Evolutionary conservation across 2,113 vertebrate genomes (phyloP), one percentile per base, ranked within the genome.

Genomic region (Petrocephalus zakoni): DNA sequence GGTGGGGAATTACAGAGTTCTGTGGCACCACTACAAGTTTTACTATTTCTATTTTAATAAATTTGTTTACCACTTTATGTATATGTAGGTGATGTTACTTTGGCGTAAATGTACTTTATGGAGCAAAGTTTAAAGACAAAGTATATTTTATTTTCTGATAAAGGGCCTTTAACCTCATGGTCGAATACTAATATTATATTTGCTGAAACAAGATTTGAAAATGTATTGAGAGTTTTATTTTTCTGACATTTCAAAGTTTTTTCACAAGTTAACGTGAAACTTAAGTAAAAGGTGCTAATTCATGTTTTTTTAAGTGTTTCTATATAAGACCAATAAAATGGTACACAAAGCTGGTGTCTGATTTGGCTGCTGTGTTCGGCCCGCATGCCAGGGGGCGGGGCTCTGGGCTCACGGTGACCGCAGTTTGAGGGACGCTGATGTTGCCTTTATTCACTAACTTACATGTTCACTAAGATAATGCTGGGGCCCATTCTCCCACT

Each of bases 221-320:
- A 97, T 98, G 97, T 99, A 99, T 98, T 96, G 97, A 99, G 98
- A 99, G 97, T 99, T 99, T 98, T 99, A 99, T 99, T 99, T 99
- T 99, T 99, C 97, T 98, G 98, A 99, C 97, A 97, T 98, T 98
- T 98, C 51, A 97, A 98, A 99, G 97, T 46, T 98, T 98, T 97
- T 98, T 99, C 97, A 98, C 97, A 97, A 83, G 97, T 97, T 61
- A 98, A 98, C 96, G 96, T 97, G 97, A 98, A 97, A 97, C 96
- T 97, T 98, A 97, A 97, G 97, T 98, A 97, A 98, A 78, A 97
- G 98, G 98, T 99, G 98, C 98, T 99, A 98, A 97, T 98, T 98
- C 96, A 97, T 97, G 96, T 97, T 97, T 98, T 97, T 98, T 97
- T 97, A 98, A 98, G 96, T 97, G 97, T 99, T 99, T 99, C 97